Evolutionary conservation across 2,888 invertebrate species (phyloP).

Genomic region (Ornithoptera priamus): DNA sequence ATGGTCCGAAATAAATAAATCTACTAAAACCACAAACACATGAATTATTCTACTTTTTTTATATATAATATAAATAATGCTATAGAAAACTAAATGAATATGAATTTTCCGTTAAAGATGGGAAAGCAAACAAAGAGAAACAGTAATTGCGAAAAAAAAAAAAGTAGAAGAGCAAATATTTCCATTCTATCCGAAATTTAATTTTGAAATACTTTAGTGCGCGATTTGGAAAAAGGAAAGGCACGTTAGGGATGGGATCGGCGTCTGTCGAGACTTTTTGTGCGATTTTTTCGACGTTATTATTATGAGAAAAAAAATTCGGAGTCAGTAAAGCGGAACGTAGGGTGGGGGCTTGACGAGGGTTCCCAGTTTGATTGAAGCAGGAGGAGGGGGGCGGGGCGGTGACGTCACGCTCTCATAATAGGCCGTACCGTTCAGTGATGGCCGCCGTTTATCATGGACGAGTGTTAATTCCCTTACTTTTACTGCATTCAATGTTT

Average conservation of each 20-base stretch:
- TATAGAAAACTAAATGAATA: too few relatives aligned
- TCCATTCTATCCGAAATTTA: slow-evolving; percentile 45
- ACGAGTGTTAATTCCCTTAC: slow-evolving; percentile 56
- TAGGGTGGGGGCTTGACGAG: slow-evolving; percentile 78
- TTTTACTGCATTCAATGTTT: slow-evolving; percentile 12
- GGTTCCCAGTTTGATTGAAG: slow-evolving; percentile 79
- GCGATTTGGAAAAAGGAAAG: slow-evolving; percentile 53
- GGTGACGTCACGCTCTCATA: slow-evolving; percentile 80
- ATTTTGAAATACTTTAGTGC: slow-evolving; percentile 60
- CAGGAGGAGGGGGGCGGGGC: slow-evolving; percentile 77
- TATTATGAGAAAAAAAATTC: slow-evolving; percentile 79
- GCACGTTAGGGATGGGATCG: slow-evolving; percentile 69
- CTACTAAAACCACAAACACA: too few relatives aligned
- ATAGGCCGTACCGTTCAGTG: slow-evolving; percentile 78
- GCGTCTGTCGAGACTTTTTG: slow-evolving; percentile 78
- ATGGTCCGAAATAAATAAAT: too few relatives aligned
- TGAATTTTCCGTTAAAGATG: neutral
- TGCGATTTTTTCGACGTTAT: slow-evolving; percentile 78
- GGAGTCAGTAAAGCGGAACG: slow-evolving; percentile 78
- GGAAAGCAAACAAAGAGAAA: slow-evolving; percentile 18
- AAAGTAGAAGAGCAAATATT: slow-evolving; percentile 29
- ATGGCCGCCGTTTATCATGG: slow-evolving; percentile 78
- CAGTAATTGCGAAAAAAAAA: slow-evolving; percentile 11
- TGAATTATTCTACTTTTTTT: too few relatives aligned
- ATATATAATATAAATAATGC: too few relatives aligned